Conservation (phyloP, 2,888 invertebrate species). For the Dromius quadrimaculatus region DNA sequence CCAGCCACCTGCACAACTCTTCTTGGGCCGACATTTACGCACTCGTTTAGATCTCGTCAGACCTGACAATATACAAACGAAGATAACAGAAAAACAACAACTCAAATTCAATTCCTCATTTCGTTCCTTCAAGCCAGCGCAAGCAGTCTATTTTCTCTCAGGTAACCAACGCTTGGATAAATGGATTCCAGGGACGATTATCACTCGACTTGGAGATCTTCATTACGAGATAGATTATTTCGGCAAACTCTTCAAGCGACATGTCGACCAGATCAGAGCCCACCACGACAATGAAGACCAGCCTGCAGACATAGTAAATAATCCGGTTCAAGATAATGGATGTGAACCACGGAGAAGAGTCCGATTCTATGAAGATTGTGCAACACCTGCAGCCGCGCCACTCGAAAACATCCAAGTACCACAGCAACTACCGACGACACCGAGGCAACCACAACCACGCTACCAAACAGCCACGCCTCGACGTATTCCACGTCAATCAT, state of each 20-base stretch:
- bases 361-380: too few relatives aligned
- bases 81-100: conserved; percentile 45
- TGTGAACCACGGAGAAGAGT: too few relatives aligned
- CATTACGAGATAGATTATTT: conserved; percentile 38
- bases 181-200: conserved; percentile 45
- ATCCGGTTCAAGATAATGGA: too few relatives aligned
- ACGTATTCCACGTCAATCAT: too few relatives aligned
- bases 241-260: conserved; percentile 31
- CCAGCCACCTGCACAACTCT: conserved; percentile 47
- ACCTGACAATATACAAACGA: conserved; percentile 1
- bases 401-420: too few relatives aligned
- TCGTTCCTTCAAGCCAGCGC: neutral
- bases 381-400: too few relatives aligned
- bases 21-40: conserved; percentile 44
- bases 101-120: conserved; percentile 12
- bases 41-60: conserved; percentile 38
- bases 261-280: conserved; percentile 46
- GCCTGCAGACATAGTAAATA: too few relatives aligned
- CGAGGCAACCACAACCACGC: too few relatives aligned
- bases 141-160: conserved; percentile 39
- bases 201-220: conserved; percentile 42
- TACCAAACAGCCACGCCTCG: too few relatives aligned
- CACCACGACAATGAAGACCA: too few relatives aligned
- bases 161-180: conserved; percentile 43
- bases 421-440: too few relatives aligned